These are phyloP conservation scores for Odocoileus virginianus DNA, from an alignment of 2,113 vertebrate genomes.

Conservation along the genomic window DNA sequence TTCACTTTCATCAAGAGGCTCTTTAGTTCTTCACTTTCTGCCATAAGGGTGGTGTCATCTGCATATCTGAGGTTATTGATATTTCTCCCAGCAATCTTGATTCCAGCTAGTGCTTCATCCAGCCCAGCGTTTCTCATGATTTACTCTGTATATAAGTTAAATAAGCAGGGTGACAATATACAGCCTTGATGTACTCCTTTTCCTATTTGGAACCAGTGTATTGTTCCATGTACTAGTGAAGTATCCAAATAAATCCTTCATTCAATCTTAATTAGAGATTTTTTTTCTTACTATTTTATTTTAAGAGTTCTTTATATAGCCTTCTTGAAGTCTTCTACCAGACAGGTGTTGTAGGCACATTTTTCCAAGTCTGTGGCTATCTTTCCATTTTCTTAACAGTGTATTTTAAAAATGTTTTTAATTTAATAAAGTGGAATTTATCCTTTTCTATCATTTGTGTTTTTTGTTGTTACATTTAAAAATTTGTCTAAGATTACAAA, in stretches of 20 bases:
- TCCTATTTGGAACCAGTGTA: not conserved
- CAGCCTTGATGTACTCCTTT: not conserved
- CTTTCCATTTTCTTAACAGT: not conserved
- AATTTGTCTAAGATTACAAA: not conserved
- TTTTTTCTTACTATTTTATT: not conserved
- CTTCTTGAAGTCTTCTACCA: not conserved
- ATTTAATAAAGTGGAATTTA: not conserved
- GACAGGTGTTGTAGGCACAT: not conserved
- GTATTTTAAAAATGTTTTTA: not conserved
- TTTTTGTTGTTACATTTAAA: not conserved
- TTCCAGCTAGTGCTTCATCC: not conserved
- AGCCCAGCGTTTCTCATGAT: not conserved
- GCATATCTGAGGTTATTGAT: not conserved
- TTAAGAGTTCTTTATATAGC: not conserved
- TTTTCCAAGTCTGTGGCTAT: not conserved
- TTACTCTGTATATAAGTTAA: not conserved
- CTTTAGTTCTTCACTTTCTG: not conserved
- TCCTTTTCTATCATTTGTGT: not conserved
- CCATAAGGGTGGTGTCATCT: not conserved
- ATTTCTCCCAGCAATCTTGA: accelerated
- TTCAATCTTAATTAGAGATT: not conserved
- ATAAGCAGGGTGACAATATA: not conserved
- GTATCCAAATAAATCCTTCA: not conserved
- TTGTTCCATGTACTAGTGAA: not conserved
- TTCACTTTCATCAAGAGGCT: not conserved